A percentile compares a stretch with the other conserved stretches of the same genome.
phyloP scores from a whole-genome alignment of 1,140 invertebrate genomes.

The Psilanteris sp. region DNA sequence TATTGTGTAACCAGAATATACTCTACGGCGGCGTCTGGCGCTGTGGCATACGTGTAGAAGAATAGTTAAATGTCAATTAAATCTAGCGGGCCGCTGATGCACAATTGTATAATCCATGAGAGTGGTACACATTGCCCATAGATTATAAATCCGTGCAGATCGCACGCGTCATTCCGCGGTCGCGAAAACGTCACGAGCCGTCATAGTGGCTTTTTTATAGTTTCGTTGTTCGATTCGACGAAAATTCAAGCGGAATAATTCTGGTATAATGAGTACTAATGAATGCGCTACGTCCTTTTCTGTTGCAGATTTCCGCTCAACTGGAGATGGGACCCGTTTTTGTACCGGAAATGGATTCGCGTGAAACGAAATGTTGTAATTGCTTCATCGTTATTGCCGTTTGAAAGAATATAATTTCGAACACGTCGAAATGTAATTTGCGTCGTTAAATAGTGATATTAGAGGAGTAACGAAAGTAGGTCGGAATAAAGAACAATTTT shows the following conservation, averaged over 20 bases:
- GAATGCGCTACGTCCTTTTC: conserved; percentile 6
- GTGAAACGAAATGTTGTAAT: conserved; percentile 17
- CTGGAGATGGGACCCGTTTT: not conserved
- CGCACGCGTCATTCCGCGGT: not conserved
- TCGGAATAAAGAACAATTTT: conserved; percentile 16
- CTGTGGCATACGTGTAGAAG: too few relatives aligned
- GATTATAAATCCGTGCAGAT: conserved; percentile 34
- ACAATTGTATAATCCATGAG: conserved; percentile 58
- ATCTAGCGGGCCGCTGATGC: too few relatives aligned
- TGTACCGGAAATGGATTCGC: not conserved
- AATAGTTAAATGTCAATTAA: too few relatives aligned
- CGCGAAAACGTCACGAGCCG: not conserved
- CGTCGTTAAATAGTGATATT: conserved; percentile 7
- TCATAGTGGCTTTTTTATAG: too few relatives aligned
- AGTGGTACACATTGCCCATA: conserved; percentile 29
- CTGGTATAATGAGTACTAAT: conserved; percentile 1
- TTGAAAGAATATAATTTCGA: conserved; percentile 13
- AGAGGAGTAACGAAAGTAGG: not conserved
- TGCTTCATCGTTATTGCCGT: not conserved
- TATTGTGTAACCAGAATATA: too few relatives aligned
- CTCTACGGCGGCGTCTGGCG: too few relatives aligned
- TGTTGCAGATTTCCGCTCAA: conserved; percentile 20
- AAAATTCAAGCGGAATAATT: not conserved
- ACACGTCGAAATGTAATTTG: conserved; percentile 22
- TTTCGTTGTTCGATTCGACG: not conserved